Conservation (phyloP, 2,797 vertebrate genomes). For the Sebastes hubbsi region DNA sequence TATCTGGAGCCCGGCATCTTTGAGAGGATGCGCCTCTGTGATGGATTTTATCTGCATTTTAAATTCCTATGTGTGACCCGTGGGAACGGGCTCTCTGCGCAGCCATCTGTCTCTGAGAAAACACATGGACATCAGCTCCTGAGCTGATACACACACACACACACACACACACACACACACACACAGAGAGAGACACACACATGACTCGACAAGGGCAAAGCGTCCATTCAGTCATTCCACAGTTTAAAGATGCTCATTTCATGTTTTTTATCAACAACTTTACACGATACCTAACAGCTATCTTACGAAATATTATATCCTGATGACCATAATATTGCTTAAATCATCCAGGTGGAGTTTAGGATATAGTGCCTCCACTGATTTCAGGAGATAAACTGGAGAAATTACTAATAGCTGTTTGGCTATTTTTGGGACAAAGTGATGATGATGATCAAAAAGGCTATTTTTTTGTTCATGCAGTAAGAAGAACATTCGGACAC, state of each 20-base stretch:
- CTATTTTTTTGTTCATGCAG: not conserved
- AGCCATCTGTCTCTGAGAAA: conserved; percentile 72
- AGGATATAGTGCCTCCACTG: not conserved
- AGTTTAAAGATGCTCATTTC: conserved; percentile 8
- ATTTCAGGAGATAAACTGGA: not conserved
- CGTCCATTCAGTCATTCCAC: not conserved
- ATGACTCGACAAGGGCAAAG: conserved; percentile 28
- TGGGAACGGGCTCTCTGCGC: conserved; percentile 65
- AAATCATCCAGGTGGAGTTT: not conserved
- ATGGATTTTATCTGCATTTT: conserved; percentile 70
- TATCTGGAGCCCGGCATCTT: conserved; percentile 56
- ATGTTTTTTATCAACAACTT: not conserved
- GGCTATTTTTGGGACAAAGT: not conserved
- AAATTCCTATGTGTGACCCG: conserved; percentile 72
- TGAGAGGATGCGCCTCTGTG: conserved; percentile 67
- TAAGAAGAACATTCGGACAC: not conserved
- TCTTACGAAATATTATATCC: not conserved
- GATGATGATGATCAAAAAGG: not conserved
- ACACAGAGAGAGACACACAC: not conserved
- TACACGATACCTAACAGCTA: not conserved
- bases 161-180: conserved; percentile 8
- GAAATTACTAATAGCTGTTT: not conserved
- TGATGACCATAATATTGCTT: not conserved
- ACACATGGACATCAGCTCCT: conserved; percentile 64
- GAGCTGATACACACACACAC: not conserved